Evolutionary conservation across 2,797 vertebrate genomes (phyloP).

Genomic region (Xiphorhynchus erythropygius): DNA sequence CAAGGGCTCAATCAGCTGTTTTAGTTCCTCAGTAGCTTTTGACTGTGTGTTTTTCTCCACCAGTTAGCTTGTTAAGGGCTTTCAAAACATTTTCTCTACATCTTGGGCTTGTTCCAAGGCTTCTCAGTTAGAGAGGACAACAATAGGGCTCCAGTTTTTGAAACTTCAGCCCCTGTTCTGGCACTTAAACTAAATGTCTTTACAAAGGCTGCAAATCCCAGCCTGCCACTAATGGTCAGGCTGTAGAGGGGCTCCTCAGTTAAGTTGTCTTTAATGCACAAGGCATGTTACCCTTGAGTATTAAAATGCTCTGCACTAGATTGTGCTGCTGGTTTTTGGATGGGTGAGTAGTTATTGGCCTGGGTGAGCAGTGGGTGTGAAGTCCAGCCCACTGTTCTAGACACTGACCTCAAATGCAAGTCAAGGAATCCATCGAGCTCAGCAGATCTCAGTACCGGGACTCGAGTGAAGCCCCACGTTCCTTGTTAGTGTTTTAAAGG

Average conservation of each 20-base stretch:
- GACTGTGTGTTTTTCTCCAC: neutral
- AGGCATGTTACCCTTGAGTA: neutral
- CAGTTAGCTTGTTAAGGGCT: neutral
- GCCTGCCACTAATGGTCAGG: neutral
- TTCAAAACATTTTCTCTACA: neutral
- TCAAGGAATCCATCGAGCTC: neutral
- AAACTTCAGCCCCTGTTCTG: neutral
- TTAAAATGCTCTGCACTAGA: neutral
- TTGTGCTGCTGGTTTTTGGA: neutral
- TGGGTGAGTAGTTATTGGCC: neutral
- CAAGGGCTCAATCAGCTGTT: neutral
- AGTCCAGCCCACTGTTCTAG: neutral
- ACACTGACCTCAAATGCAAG: neutral
- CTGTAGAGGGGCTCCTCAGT: neutral
- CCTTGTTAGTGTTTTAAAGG: neutral
- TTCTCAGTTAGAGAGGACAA: neutral
- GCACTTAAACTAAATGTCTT: neutral
- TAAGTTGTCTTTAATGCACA: neutral
- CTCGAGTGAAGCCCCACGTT: neutral
- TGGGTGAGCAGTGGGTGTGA: neutral
- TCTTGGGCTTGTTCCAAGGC: neutral
- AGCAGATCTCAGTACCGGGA: neutral
- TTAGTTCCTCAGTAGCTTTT: neutral
- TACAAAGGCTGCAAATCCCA: neutral
- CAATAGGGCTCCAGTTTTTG: neutral